Conservation (phyloP, 2,113 vertebrate genomes). For the Neogale vison region DNA sequence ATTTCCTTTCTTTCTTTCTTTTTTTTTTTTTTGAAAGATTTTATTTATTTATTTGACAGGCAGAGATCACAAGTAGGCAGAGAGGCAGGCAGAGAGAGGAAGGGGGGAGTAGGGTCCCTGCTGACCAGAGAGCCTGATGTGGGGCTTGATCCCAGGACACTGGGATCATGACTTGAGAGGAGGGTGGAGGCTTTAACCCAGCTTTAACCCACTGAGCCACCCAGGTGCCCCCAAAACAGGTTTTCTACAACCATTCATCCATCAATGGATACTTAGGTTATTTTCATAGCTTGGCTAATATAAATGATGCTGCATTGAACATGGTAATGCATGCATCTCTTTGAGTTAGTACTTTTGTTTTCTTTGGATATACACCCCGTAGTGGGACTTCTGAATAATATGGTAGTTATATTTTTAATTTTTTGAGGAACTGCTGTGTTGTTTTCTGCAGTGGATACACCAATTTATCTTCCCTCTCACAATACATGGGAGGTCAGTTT, state of each 20-base stretch:
- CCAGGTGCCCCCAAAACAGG: too few species aligned
- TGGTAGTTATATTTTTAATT: neutral
- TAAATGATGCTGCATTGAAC: neutral
- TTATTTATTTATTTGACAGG: too few species aligned
- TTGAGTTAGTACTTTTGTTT: neutral
- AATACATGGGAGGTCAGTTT: neutral
- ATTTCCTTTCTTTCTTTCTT: neutral
- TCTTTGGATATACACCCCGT: neutral
- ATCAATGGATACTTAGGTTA: neutral
- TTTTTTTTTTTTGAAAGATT: too few species aligned
- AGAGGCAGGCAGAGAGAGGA: too few species aligned
- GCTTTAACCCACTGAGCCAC: too few species aligned
- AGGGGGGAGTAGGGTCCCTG: too few species aligned
- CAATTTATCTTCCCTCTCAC: neutral
- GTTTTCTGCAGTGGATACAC: neutral
- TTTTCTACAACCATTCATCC: neutral
- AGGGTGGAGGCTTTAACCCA: too few species aligned
- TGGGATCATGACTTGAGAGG: too few species aligned
- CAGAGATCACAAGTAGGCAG: too few species aligned
- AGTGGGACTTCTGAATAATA: neutral
- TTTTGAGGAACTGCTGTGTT: neutral
- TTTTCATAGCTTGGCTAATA: neutral
- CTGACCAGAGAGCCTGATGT: too few species aligned
- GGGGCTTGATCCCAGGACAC: too few species aligned
- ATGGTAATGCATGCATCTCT: neutral